Base-by-base conservation (phyloP, 2,888 invertebrate species). In the Holacanthella duospinosa region DNA sequence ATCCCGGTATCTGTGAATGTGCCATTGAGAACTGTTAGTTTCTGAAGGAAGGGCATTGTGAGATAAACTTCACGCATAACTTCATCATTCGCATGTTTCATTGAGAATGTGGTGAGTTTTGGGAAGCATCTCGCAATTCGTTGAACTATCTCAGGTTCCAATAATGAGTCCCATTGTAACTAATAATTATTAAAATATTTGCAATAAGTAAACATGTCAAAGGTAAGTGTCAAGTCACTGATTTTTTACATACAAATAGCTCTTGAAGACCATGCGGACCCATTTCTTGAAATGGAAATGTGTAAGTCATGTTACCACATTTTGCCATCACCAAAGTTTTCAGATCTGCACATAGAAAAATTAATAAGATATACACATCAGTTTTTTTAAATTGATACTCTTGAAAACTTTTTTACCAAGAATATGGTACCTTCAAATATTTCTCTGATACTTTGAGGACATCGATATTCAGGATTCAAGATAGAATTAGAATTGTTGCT, bases 11-110 rank as follows among this genome's bases (percentile, higher is more conserved):
- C 29, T 29, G 56, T 28, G 19, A 56, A 56, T n/a, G 16, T 24
- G 4, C 56, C 56, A n/a, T 29, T n/a, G 19, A 56, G 29, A 29
- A 56, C 24, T 16, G 56, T 56, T 4, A 56, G 24, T n/a, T 56
- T 56, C 29, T 56, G 29, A 29, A 56, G 56, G 24, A 28, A 56
- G 3, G 56, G 56, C 56, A 56, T 56, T 16, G 28, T 56, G n/a
- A 28, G n/a, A 28, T 29, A 56, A n/a, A 56, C 24, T 28, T n/a
- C 56, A 28, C 56, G 19, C 2, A 56, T 19, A 28, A 29, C 29
- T 27, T 27, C 29, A 28, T 56, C 56, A 27, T 28, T 56, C 19
- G n/a, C 56, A 6, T 24, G 19, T n/a, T n/a, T 19, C 56, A 56
- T 56, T 27, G 56, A 56, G 28, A 56, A 56, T 29, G 29, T 19